Conservation (phyloP, 23 tunicate genomes). For the Styela clava region DNA sequence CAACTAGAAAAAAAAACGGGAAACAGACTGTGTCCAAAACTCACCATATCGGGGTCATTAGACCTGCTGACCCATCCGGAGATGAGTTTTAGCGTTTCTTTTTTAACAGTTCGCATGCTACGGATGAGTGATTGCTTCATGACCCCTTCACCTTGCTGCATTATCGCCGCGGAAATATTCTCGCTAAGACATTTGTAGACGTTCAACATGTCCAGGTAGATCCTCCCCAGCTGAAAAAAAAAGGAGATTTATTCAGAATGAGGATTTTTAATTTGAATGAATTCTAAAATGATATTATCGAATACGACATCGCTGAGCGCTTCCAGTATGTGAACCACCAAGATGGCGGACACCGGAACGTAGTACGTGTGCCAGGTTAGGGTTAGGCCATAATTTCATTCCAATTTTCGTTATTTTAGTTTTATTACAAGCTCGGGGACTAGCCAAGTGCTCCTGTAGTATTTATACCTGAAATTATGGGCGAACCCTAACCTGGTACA, state of each 20-base stretch:
- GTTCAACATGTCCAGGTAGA: constrained; percentile 98
- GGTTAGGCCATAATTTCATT: no score
- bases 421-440: no score
- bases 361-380: no score
- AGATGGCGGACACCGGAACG: no score
- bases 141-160: constrained; percentile 84
- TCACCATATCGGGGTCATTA: constrained; percentile 89
- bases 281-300: not conserved
- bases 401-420: no score
- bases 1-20: no score
- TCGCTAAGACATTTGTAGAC: constrained; percentile 98
- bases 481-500: no score
- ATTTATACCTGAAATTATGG: no score
- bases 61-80: constrained; percentile 94
- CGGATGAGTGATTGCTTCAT: constrained; percentile 93
- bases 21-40: no score
- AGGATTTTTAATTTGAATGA: not conserved
- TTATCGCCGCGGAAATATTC: constrained; percentile 94
- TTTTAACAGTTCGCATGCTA: constrained; percentile 97
- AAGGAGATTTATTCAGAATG: not conserved
- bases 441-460: no score
- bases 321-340: no score
- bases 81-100: constrained; percentile 92
- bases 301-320: no score
- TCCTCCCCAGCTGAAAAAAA: constrained; percentile 74